Evolutionary conservation across 2,113 vertebrate species (phyloP).

Genomic region (Pelvicachromis taeniatus): DNA sequence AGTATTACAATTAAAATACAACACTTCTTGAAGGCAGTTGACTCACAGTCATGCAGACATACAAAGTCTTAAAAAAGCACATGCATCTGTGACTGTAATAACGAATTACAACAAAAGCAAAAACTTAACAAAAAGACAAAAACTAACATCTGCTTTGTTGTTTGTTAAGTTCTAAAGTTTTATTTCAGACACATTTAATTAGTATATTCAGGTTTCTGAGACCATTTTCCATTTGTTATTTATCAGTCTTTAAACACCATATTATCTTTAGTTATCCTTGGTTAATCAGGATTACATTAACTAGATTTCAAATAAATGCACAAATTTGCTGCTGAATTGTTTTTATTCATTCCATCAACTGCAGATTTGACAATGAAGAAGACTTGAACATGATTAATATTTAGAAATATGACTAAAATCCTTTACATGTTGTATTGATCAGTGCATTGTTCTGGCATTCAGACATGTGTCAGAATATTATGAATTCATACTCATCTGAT

Average conservation of each 20-base stretch:
- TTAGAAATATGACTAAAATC: background rate
- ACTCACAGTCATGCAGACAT: background rate
- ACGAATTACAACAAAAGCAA: background rate
- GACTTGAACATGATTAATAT: background rate
- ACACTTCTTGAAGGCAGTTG: background rate
- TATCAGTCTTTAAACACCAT: background rate
- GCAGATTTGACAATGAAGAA: accelerated
- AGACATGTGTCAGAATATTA: background rate
- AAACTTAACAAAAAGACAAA: background rate
- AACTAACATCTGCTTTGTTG: background rate
- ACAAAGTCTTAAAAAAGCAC: background rate
- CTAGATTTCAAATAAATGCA: background rate
- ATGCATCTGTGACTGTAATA: background rate
- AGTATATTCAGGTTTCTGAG: background rate
- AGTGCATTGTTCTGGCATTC: background rate
- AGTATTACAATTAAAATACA: background rate
- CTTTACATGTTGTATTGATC: background rate
- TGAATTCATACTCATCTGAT: background rate
- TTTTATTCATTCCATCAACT: background rate
- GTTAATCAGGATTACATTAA: accelerated
- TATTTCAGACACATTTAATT: no score
- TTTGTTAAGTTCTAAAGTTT: background rate
- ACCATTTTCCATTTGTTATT: background rate
- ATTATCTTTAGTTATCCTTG: background rate
- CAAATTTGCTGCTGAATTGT: background rate